Evolutionary conservation across 2,797 vertebrate genomes (phyloP), one percentile per base, ranked within the genome.

Genomic region (Neomorphus geoffroyi): DNA sequence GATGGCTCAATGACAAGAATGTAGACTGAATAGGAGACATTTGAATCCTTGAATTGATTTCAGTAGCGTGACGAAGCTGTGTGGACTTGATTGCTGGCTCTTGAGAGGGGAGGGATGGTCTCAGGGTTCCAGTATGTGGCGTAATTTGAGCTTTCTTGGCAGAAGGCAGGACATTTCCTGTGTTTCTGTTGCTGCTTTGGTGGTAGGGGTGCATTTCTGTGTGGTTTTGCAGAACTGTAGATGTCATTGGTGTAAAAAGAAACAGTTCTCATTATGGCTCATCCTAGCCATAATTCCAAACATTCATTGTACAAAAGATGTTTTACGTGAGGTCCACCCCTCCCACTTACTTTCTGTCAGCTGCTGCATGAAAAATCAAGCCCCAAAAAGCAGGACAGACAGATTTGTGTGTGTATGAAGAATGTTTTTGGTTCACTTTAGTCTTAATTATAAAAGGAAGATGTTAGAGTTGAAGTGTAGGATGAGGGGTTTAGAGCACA

Each of bases 61-160:
- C 17, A 33, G 61, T 21, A 41, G 41, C 15, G 0, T 33, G 18
- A 21, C 1, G 13, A 66, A 7, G 18, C 48, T 33, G 2, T 0
- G 0, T 28, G 35, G 39, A 7, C 16, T 61, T 13, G 27, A 13
- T 30, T 3, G 3, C 35, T 85, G 69, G 17, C 37, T 88, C 18
- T 1, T 15, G 28, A 54, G 50, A 37, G 17, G 45, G 39, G 39
- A 60, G 37, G 41, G 39, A 5, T 66, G 32, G 13, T 32, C 50
- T 80, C 46, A 18, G 67, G 21, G 9, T 70, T 69, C 37, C 3
- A 2, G 48, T 58, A 17, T 7, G 1, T 21, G 26, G 15, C 21
- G 0, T 50, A 27, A 37, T 66, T 79, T 43, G n/a, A 81, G 32
- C 16, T 80, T 30, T 65, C 11, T 39, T 56, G 80, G 39, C 75